A percentile compares a stretch with the other conserved stretches of the same genome.
These are phyloP conservation scores for Drosophila maculinotata DNA, from an alignment of 2,888 invertebrate species.

Conservation along the genomic window DNA sequence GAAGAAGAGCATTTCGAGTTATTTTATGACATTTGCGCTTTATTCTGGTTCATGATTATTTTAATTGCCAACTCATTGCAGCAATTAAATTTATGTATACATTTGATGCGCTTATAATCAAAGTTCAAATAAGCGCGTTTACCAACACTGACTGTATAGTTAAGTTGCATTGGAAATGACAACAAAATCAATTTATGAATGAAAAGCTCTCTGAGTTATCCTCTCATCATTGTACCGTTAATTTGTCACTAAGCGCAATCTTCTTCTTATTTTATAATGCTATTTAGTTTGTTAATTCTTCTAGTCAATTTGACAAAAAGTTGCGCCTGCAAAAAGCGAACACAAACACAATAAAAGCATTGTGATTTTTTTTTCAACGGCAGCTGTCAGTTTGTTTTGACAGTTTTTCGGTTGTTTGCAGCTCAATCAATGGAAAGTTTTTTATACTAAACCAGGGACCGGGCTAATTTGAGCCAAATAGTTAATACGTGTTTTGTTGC, in stretches of 20 bases:
- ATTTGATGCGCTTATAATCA: background rate
- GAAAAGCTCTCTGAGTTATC: conserved; percentile 2
- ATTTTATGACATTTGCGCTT: conserved; percentile 23
- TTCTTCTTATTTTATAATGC: conserved; percentile 5
- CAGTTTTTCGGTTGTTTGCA: conserved; percentile 32
- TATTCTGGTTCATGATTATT: conserved; percentile 5
- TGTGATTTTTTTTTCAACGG: conserved; percentile 28
- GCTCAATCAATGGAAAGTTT: conserved; percentile 56
- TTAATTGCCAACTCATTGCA: conserved; percentile 50
- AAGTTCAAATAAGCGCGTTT: conserved; percentile 11
- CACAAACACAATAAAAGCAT: conserved; percentile 20
- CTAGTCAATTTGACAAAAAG: conserved; percentile 60
- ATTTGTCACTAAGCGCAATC: conserved; percentile 10
- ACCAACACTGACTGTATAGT: conserved; percentile 6
- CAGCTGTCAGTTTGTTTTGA: conserved; percentile 32
- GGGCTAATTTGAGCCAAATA: conserved; percentile 35
- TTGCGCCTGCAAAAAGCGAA: conserved; percentile 43
- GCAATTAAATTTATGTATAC: conserved; percentile 39
- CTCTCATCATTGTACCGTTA: conserved; percentile 8
- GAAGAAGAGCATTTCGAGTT: conserved; percentile 7
- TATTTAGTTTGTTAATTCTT: conserved; percentile 59
- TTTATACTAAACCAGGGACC: conserved; percentile 19
- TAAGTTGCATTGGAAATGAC: conserved; percentile 3
- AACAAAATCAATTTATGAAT: background rate
- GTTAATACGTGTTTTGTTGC: conserved; percentile 15